Conservation (phyloP, 2,888 invertebrate species). For the Sinhomidia bicolor region DNA sequence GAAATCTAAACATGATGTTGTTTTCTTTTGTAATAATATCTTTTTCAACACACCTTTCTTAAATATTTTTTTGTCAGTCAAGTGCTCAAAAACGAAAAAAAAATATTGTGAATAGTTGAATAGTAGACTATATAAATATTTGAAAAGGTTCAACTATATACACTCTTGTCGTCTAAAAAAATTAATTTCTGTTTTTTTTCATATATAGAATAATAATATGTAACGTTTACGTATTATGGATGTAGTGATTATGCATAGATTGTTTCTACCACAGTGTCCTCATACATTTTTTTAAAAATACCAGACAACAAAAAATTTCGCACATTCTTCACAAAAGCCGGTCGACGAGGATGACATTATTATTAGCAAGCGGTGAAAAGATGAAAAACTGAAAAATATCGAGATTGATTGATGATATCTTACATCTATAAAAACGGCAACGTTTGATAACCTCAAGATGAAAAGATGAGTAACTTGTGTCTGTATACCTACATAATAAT, state of each 20-base stretch:
- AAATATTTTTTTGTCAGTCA: constrained; percentile 28
- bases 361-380: too few species aligned
- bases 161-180: constrained; percentile 6
- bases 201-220: not conserved
- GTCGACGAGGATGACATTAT: too few species aligned
- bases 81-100: not conserved
- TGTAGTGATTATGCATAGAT: constrained; percentile 44
- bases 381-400: too few species aligned
- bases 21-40: not conserved
- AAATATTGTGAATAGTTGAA: not conserved
- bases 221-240: not conserved
- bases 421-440: too few species aligned
- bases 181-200: constrained; percentile 7
- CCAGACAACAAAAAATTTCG: not conserved
- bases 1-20: not conserved
- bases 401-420: too few species aligned
- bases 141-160: not conserved
- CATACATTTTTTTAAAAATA: not conserved
- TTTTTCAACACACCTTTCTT: not conserved
- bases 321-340: too few species aligned
- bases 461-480: too few species aligned
- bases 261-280: constrained; percentile 25
- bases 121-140: too few species aligned
- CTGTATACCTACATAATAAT: too few species aligned
- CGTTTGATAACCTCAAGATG: too few species aligned